phyloP scores from a whole-genome alignment of 2,888 invertebrate genomes.

The Eledone cirrhosa region DNA sequence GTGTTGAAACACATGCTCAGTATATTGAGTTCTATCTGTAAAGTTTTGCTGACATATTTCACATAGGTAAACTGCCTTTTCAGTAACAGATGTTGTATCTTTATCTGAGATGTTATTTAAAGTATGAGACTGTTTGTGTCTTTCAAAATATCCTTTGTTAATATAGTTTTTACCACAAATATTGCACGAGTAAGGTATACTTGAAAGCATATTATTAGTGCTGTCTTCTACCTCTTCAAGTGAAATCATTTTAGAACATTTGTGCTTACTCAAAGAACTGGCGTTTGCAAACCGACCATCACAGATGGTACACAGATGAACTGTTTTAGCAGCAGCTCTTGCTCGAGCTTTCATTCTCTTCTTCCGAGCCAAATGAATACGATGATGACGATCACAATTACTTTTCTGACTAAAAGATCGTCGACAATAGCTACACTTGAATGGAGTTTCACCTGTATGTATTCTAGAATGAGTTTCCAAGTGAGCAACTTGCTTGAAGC shows the following conservation, averaged over 20 bases:
- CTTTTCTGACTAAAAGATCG: slow-evolving; percentile 11
- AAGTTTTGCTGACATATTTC: slow-evolving; percentile 15
- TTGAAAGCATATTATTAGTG: not conserved
- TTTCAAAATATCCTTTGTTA: not conserved
- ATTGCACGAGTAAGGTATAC: slow-evolving; percentile 16
- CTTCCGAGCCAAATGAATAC: not conserved
- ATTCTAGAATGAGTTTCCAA: slow-evolving; percentile 10
- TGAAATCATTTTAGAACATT: not conserved
- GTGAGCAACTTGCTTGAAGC: slow-evolving; percentile 23
- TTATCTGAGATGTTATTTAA: not conserved
- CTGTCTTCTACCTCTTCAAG: not conserved
- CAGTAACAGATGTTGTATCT: not conserved
- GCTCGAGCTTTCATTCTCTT: not conserved
- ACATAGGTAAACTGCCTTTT: not conserved
- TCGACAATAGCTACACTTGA: slow-evolving; percentile 11
- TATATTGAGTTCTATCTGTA: slow-evolving; percentile 8
- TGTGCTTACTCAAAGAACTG: not conserved
- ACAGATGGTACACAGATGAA: not conserved
- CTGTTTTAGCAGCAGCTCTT: not conserved
- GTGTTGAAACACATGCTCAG: slow-evolving; percentile 4
- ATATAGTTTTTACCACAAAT: slow-evolving; percentile 14
- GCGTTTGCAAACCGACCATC: slow-evolving; percentile 17
- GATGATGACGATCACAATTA: slow-evolving; percentile 5
- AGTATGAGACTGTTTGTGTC: not conserved
- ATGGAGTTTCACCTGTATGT: slow-evolving; percentile 11